Evolutionary conservation across 1,140 invertebrate genomes (phyloP).

Genomic region (Aporrectodea caliginosa): DNA sequence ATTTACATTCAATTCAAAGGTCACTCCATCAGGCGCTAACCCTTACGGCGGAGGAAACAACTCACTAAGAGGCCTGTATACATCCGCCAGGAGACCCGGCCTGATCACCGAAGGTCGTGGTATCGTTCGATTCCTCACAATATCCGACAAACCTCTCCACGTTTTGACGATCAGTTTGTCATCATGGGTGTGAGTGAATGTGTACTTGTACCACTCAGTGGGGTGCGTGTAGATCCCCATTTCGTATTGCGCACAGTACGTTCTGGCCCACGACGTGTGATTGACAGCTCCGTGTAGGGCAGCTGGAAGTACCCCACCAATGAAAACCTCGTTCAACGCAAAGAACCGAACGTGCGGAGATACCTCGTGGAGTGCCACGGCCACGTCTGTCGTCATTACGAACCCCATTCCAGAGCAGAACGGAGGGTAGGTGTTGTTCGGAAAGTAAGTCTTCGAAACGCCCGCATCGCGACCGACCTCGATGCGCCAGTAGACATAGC

Average conservation of each 20-base stretch:
- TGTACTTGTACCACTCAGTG: constrained; percentile 25
- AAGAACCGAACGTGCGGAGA: constrained; percentile 38
- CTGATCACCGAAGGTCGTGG: background rate
- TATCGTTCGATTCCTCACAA: background rate
- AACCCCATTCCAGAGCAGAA: constrained; percentile 28
- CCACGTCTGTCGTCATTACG: constrained; percentile 14
- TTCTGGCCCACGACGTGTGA: constrained; percentile 23
- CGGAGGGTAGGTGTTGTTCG: constrained; percentile 25
- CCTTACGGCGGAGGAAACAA: background rate
- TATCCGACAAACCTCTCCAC: background rate
- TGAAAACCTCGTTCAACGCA: constrained; percentile 43
- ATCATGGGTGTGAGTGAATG: constrained; percentile 27
- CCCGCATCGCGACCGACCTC: constrained; percentile 37
- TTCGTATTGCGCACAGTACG: background rate
- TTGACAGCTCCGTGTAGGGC: constrained; percentile 28
- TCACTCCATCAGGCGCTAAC: too few relatives aligned
- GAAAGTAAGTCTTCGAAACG: constrained; percentile 10
- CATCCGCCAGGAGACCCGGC: background rate
- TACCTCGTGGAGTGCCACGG: constrained; percentile 22
- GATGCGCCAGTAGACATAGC: constrained; percentile 18
- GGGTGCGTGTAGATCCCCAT: background rate
- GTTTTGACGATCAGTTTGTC: background rate
- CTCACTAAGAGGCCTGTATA: background rate
- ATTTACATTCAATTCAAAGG: too few relatives aligned
- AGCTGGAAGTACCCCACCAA: constrained; percentile 27